Conservation (phyloP, 2,113 vertebrate genomes). For the Cygnus atratus region DNA sequence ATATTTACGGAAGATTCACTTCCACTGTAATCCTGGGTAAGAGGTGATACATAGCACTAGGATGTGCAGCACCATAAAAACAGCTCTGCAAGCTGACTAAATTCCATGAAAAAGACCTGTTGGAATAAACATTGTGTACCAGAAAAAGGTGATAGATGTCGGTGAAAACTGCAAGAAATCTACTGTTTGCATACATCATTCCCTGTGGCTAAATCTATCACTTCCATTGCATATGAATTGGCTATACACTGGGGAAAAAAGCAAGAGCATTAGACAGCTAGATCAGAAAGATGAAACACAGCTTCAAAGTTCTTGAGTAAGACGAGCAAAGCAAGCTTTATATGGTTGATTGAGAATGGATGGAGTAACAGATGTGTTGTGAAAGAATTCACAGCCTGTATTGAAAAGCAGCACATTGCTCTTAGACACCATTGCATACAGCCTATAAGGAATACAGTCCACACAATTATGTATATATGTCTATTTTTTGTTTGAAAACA, state of each 20-base stretch:
- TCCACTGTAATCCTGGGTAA: neutral
- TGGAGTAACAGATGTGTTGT: neutral
- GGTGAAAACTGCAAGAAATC: slow-evolving; percentile 24
- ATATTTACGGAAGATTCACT: slow-evolving; percentile 30
- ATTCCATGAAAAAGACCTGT: slow-evolving; percentile 20
- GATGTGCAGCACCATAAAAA: neutral
- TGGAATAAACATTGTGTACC: slow-evolving; percentile 1
- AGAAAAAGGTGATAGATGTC: slow-evolving; percentile 42
- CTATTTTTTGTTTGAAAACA: neutral
- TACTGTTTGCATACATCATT: slow-evolving; percentile 28
- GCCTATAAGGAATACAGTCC: neutral
- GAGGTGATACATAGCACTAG: neutral
- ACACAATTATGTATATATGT: neutral
- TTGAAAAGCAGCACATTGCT: neutral
- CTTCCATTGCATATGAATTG: slow-evolving; percentile 32
- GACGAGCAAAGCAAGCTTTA: neutral
- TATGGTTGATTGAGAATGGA: neutral
- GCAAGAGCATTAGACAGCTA: neutral
- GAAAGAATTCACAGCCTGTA: neutral
- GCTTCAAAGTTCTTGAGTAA: neutral
- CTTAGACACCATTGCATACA: neutral
- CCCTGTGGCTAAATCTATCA: slow-evolving; percentile 46
- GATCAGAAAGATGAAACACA: slow-evolving; percentile 10
- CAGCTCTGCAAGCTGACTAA: slow-evolving; percentile 18
- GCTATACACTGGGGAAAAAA: neutral